Evolutionary conservation across 1,140 invertebrate genomes (phyloP).

Genomic region (Mactra quadrangularis): DNA sequence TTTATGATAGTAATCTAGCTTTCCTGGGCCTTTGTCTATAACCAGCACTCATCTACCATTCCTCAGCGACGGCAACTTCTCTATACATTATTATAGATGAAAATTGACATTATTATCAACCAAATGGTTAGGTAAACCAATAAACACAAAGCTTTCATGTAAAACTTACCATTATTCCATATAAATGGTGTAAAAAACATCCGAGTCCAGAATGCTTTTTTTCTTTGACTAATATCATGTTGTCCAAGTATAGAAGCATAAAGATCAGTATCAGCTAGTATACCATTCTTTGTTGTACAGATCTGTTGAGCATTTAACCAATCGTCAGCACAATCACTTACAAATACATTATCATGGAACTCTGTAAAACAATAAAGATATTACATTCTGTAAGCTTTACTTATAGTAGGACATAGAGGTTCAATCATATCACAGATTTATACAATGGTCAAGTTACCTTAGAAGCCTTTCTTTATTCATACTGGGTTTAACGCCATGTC

Average conservation of each 20-base stretch:
- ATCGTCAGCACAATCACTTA: slow-evolving; percentile 27
- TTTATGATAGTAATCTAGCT: too few species aligned
- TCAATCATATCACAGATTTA: not conserved
- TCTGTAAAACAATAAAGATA: not conserved
- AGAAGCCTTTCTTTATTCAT: not conserved
- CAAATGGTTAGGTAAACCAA: too few species aligned
- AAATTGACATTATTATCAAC: too few species aligned
- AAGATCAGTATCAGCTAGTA: not conserved
- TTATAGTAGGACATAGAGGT: not conserved
- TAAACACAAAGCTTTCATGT: too few species aligned
- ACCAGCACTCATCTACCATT: too few species aligned
- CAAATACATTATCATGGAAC: slow-evolving; percentile 2
- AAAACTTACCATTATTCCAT: slow-evolving; percentile 31
- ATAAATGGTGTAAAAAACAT: slow-evolving; percentile 30
- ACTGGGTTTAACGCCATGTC: too few species aligned
- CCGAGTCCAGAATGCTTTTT: slow-evolving; percentile 8
- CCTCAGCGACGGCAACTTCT: too few species aligned
- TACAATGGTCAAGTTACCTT: not conserved
- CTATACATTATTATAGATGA: too few species aligned
- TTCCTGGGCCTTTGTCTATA: too few species aligned
- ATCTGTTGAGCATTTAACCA: slow-evolving; percentile 29
- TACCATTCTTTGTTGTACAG: slow-evolving; percentile 16
- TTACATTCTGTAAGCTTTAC: not conserved
- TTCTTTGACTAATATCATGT: not conserved
- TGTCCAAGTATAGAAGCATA: not conserved